Percentiles rank a stretch among this genome's conserved stretches.
Conservation (phyloP, 2,888 invertebrate species). For the Plagodis dolabraria region DNA sequence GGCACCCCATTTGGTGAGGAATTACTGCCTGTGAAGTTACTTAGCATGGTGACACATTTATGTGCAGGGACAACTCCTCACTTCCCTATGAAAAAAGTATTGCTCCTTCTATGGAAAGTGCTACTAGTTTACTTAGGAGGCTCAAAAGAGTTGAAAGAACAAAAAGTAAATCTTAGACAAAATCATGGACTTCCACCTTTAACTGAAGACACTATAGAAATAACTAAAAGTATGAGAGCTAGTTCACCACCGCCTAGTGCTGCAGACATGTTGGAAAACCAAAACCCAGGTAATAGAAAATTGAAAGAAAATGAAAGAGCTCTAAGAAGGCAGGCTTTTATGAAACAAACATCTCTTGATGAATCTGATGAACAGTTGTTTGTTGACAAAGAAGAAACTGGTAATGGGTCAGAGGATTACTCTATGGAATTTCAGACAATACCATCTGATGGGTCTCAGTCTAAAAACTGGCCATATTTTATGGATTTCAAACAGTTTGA, state of each 20-base stretch:
- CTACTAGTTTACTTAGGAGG: slow-evolving; percentile 97
- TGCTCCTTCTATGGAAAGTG: slow-evolving; percentile 97
- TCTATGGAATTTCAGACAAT: slow-evolving; percentile 86
- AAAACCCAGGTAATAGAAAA: slow-evolving; percentile 89
- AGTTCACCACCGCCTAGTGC: slow-evolving; percentile 98
- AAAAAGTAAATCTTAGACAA: slow-evolving; percentile 89
- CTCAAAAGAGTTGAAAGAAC: slow-evolving; percentile 91
- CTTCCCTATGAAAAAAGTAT: slow-evolving; percentile 99
- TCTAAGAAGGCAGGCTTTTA: slow-evolving; percentile 90
- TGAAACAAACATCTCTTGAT: slow-evolving; percentile 96
- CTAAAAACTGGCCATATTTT: slow-evolving; percentile 68
- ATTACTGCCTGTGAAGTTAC: slow-evolving; percentile 93
- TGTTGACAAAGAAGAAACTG: slow-evolving; percentile 88
- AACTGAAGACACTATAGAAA: slow-evolving; percentile 97
- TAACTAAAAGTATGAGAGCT: slow-evolving; percentile 96
- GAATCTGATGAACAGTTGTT: slow-evolving; percentile 90
- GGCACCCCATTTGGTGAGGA: slow-evolving; percentile 89
- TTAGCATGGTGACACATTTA: slow-evolving; percentile 98
- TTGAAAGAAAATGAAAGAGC: slow-evolving; percentile 85
- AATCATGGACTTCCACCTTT: slow-evolving; percentile 89
- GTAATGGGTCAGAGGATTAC: slow-evolving; percentile 86
- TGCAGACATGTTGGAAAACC: slow-evolving; percentile 94
- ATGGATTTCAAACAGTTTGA: slow-evolving; percentile 78
- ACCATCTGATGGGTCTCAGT: slow-evolving; percentile 67
- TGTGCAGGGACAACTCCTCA: slow-evolving; percentile 98